Evolutionary conservation across 2,888 invertebrate genomes (phyloP), one percentile per base, ranked within the genome.

Genomic region (Oxystoma pomonae): DNA sequence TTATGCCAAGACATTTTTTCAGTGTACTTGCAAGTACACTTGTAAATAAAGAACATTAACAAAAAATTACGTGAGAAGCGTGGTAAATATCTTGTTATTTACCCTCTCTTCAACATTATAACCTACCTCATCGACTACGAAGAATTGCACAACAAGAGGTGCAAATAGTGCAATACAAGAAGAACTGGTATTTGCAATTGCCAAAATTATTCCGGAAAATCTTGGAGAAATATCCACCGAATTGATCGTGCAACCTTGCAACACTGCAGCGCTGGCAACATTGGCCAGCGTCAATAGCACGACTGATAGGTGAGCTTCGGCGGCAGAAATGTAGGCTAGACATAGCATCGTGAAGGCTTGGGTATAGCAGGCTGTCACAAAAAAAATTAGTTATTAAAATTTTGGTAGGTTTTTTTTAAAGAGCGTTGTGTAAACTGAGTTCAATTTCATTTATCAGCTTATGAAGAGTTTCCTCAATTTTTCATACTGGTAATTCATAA

Each of bases 221-320:
- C 91, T 90, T 0, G 92, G 92, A 3, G 92, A 89, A 59, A 93
- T 80, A 80, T 93, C 92, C 67, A 93, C 89, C 74, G 92, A 92
- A 66, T 91, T 92, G 16, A 86, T 83, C 82, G 86, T 84, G 74
- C 35, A 35, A 35, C 35, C 35, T 12, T 59, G 60, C n/a, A 66
- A n/a, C 9, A 55, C 55, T 9, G 62, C 57, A 16, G 62, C 20
- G 9, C 60, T 17, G 1, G 61, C 61, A 16, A 52, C 58, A 56
- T 66, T 65, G 19, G 57, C 61, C 2, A 65, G 1, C 16, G 63
- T 50, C 12, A 67, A 59, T 19, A 67, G n/a, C 16, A 67, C 0
- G 2, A 65, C 61, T 22, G 52, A 20, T 1, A 57, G 16, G 53
- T 65, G 17, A 22, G 63, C 60, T 19, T 22, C 53, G 0, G 63